A percentile compares a stretch with the other conserved stretches of the same genome.
These are phyloP conservation scores for Drosophila cardini DNA, from an alignment of 1,140 invertebrate genomes.

Conservation along the genomic window DNA sequence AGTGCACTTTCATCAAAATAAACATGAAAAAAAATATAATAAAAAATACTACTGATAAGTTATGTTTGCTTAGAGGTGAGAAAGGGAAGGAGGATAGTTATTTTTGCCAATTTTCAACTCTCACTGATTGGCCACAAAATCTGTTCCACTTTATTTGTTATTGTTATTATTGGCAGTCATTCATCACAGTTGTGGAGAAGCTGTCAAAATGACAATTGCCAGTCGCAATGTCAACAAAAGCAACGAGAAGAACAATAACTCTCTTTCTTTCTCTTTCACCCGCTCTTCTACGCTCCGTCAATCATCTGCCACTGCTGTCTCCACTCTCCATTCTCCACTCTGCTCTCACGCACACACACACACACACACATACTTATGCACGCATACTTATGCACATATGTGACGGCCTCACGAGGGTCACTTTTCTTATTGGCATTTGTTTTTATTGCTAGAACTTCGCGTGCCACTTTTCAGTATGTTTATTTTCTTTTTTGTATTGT, in stretches of 20 bases:
- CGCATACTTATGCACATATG: background rate
- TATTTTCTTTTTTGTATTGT: constrained; percentile 28
- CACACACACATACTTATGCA: background rate
- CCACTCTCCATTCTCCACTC: background rate
- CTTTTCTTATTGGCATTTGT: constrained; percentile 28
- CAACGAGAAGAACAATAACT: background rate
- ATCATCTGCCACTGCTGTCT: background rate
- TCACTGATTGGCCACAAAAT: constrained; percentile 39
- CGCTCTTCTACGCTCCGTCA: background rate
- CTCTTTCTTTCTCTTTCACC: background rate
- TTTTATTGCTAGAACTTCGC: constrained; percentile 40
- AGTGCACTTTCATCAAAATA: constrained; percentile 10
- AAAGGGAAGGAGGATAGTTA: too few species aligned
- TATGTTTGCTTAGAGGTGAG: background rate
- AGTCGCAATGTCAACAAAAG: constrained; percentile 35
- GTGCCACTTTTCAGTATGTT: constrained; percentile 37
- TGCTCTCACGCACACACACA: background rate
- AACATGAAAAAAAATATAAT: constrained; percentile 7
- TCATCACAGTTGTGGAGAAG: constrained; percentile 44
- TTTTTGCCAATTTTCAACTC: constrained; percentile 12
- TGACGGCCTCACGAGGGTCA: constrained; percentile 24
- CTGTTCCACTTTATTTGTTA: constrained; percentile 37
- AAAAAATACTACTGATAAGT: constrained; percentile 6
- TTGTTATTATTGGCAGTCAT: constrained; percentile 32
- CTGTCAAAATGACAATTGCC: constrained; percentile 53